Conservation (phyloP, 2,797 vertebrate genomes). For the Pachyuromys duprasi region DNA sequence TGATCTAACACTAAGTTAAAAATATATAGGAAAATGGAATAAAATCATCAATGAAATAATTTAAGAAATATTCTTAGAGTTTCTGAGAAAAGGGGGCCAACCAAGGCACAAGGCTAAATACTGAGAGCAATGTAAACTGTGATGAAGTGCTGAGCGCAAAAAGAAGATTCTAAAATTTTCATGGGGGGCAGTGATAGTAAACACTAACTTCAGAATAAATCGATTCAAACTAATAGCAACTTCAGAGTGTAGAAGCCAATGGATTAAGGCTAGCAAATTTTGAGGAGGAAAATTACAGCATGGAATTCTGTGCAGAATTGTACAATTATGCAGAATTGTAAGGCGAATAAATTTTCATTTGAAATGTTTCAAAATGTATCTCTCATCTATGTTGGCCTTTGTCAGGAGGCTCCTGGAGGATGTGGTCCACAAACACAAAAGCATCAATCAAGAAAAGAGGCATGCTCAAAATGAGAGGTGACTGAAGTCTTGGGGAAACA, state of each 20-base stretch:
- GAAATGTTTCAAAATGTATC: background rate
- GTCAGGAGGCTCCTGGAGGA: conserved; percentile 24
- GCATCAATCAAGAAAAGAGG: background rate
- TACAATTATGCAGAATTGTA: background rate
- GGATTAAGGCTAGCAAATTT: background rate
- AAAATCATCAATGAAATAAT: conserved; percentile 14
- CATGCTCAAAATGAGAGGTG: background rate
- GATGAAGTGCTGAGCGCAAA: background rate
- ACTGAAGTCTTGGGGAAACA: background rate
- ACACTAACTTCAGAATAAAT: background rate
- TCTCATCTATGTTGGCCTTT: background rate
- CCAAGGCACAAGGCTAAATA: background rate
- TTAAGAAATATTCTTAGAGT: conserved; percentile 17
- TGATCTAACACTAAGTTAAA: background rate
- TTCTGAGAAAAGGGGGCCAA: background rate
- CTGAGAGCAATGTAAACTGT: background rate
- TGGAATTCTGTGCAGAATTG: background rate
- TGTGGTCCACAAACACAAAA: background rate
- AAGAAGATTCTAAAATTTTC: background rate
- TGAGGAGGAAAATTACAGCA: background rate
- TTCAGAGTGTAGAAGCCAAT: conserved; percentile 1
- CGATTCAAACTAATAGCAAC: background rate
- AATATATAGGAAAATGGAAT: background rate
- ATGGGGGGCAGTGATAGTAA: background rate
- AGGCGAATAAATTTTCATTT: background rate